Evolutionary conservation across 1,140 invertebrate genomes (phyloP).

Genomic region (Pachypsylla venusta): DNA sequence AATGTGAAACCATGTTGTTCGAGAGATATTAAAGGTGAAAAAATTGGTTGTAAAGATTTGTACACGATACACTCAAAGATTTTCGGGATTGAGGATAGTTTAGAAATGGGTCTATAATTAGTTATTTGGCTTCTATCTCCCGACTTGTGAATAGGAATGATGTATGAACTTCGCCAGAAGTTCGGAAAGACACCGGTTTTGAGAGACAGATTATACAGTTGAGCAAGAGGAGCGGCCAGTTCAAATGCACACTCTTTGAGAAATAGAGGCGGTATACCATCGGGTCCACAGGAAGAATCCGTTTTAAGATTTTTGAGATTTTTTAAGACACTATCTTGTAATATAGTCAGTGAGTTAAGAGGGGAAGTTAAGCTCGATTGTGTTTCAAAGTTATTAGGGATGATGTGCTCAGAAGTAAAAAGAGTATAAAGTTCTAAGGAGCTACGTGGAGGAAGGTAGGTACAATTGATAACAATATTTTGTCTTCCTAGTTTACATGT

Average conservation of each 20-base stretch:
- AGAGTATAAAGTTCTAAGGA: no score
- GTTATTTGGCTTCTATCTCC: not conserved
- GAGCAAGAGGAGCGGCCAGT: not conserved
- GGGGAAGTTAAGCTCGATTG: no score
- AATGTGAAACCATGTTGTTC: slow-evolving; percentile 6
- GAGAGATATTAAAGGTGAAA: not conserved
- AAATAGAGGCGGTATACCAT: not conserved
- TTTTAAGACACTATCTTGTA: no score
- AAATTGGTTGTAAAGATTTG: not conserved
- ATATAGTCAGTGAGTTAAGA: no score
- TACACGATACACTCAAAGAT: slow-evolving; percentile 2
- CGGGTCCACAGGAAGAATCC: slow-evolving; percentile 1
- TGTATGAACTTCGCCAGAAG: not conserved
- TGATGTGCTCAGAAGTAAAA: no score
- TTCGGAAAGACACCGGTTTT: not conserved
- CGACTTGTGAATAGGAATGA: slow-evolving; percentile 1
- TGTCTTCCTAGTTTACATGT: no score
- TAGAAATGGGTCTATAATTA: slow-evolving; percentile 7
- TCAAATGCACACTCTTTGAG: not conserved
- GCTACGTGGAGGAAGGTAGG: no score
- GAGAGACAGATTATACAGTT: not conserved
- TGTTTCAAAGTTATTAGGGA: no score
- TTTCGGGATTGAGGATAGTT: not conserved
- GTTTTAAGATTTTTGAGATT: no score
- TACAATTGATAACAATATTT: no score